Percentiles rank a stretch among this genome's conserved stretches.
Conservation (phyloP, 53 echinoderm and acorn worm species). For the Echinometra lucunter region DNA sequence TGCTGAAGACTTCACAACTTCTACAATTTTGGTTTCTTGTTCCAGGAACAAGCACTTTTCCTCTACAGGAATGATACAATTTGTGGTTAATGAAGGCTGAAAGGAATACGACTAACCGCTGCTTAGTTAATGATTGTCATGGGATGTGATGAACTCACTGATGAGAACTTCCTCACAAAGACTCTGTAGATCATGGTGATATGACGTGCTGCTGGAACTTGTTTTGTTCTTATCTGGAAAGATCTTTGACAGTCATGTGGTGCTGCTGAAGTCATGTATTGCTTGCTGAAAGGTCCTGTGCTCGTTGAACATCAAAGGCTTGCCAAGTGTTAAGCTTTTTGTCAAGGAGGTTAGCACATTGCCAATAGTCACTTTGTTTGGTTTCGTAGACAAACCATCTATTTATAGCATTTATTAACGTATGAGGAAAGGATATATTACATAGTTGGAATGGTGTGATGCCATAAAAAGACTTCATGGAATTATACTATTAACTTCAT, state of each 20-base stretch:
- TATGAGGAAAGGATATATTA: not conserved
- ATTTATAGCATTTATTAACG: not conserved
- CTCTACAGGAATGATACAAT: not conserved
- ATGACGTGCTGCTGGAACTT: slow-evolving; percentile 2
- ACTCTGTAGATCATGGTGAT: slow-evolving; percentile 33
- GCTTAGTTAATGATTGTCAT: slow-evolving; percentile 26
- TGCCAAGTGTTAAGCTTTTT: slow-evolving; percentile 14
- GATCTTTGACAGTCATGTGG: slow-evolving; percentile 29
- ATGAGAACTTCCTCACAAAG: slow-evolving; percentile 47
- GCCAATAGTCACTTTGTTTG: not conserved
- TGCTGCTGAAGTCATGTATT: not conserved
- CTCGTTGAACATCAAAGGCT: not conserved
- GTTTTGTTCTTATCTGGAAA: slow-evolving; percentile 47
- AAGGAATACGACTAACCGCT: not conserved
- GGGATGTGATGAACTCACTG: slow-evolving; percentile 38
- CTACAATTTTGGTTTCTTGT: too few species aligned
- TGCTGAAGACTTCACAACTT: too few species aligned
- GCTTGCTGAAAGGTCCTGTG: not conserved
- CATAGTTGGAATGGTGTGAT: not conserved
- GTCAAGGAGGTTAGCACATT: not conserved
- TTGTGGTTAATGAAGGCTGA: not conserved
- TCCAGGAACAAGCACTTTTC: not conserved
- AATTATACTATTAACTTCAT: not conserved
- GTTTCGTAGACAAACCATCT: slow-evolving; percentile 19
- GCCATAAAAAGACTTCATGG: not conserved